Conservation (phyloP, 2,113 vertebrate species). For the Balaeniceps rex region DNA sequence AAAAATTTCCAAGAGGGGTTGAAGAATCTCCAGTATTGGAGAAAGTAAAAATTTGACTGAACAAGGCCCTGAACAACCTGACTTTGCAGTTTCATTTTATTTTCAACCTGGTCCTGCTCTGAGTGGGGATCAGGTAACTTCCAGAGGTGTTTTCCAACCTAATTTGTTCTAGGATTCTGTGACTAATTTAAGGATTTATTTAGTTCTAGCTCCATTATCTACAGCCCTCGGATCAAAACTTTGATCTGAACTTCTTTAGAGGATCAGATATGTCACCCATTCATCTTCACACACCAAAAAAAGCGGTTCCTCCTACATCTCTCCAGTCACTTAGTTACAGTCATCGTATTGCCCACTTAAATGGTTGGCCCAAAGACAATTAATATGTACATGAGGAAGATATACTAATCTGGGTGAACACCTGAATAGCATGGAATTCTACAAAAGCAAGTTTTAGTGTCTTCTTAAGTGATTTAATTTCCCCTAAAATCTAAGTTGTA, state of each 20-base stretch:
- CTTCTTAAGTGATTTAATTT: background rate
- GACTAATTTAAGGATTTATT: background rate
- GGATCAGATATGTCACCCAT: background rate
- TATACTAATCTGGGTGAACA: background rate
- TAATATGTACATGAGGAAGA: background rate
- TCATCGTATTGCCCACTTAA: background rate
- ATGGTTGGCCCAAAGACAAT: background rate
- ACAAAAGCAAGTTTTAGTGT: background rate
- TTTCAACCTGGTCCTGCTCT: background rate
- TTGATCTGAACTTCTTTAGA: background rate
- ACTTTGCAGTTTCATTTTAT: background rate
- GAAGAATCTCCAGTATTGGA: background rate
- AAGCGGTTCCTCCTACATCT: background rate
- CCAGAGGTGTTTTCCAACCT: background rate
- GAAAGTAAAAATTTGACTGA: background rate
- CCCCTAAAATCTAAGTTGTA: background rate
- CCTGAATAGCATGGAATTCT: background rate
- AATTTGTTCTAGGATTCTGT: background rate
- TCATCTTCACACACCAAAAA: background rate
- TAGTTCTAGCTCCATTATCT: background rate
- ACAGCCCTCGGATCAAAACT: background rate
- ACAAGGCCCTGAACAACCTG: background rate
- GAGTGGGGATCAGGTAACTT: background rate
- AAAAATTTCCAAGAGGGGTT: background rate
- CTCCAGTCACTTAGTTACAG: background rate